Percentiles rank a stretch among this genome's conserved stretches.
phyloP scores from a whole-genome alignment of 2,888 invertebrate species.

The Trichogramma evanescens region DNA sequence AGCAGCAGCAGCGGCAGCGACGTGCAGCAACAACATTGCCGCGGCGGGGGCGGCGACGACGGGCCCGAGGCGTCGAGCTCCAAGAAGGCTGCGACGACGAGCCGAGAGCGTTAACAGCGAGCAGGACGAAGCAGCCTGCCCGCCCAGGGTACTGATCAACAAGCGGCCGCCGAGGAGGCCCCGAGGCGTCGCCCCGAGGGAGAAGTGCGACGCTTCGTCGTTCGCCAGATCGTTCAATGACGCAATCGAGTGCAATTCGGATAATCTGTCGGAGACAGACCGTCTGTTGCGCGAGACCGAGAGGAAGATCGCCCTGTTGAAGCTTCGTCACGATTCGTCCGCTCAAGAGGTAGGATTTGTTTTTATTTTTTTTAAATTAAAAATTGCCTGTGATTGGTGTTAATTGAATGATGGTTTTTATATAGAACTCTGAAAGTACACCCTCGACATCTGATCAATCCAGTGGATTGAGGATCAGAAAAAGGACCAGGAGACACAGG shows the following conservation, averaged over 20 bases:
- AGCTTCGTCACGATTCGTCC: not conserved
- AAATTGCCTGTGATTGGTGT: too few relatives aligned
- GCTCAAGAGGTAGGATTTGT: not conserved
- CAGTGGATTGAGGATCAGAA: not conserved
- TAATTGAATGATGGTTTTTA: not conserved
- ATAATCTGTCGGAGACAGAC: not conserved
- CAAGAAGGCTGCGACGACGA: too few relatives aligned
- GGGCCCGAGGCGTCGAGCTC: too few relatives aligned
- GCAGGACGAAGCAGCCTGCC: not conserved
- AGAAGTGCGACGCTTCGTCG: too few relatives aligned
- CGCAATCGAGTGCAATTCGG: not conserved
- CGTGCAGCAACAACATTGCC: too few relatives aligned
- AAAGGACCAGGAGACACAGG: conserved; percentile 2
- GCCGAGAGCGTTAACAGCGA: not conserved
- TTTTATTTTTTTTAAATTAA: not conserved
- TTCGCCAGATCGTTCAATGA: not conserved
- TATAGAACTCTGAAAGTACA: conserved; percentile 2
- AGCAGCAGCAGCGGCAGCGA: too few relatives aligned
- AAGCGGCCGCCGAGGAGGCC: conserved; percentile 15
- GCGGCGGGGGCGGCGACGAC: too few relatives aligned
- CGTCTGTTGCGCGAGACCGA: not conserved
- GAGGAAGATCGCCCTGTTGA: not conserved
- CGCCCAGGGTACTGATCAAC: conserved; percentile 6
- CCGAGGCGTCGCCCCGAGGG: too few relatives aligned
- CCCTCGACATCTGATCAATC: conserved; percentile 5